These are phyloP conservation scores for Mobula hypostoma DNA, from an alignment of 2,113 vertebrate genomes.

Conservation along the genomic window DNA sequence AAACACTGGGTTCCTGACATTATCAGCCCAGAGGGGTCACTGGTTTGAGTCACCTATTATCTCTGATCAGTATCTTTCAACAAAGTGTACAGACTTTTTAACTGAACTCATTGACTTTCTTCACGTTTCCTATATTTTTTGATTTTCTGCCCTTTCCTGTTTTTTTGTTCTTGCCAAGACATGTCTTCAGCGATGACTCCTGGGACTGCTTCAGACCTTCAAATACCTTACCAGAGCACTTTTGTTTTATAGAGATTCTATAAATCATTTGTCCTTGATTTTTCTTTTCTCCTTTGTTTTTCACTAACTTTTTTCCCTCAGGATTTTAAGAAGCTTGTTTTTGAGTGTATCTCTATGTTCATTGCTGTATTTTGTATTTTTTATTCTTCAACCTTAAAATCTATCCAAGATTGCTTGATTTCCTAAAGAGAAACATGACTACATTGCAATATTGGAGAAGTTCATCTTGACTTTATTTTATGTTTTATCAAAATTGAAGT, in stretches of 20 bases:
- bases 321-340: not conserved
- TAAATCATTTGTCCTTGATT: not conserved
- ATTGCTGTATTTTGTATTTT: not conserved
- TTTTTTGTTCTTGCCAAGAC: not conserved
- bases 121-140: not conserved
- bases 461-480: not conserved
- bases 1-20: not conserved
- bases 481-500: not conserved
- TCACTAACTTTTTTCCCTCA: not conserved
- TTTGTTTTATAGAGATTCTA: not conserved
- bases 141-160: not conserved
- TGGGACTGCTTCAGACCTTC: not conserved
- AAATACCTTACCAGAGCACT: not conserved
- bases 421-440: not conserved
- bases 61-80: not conserved
- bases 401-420: not conserved
- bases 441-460: not conserved
- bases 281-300: slow-evolving; percentile 19
- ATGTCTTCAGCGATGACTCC: not conserved
- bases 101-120: not conserved
- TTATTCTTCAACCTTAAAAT: not conserved
- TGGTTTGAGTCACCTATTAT: not conserved
- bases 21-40: not conserved
- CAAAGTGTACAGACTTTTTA: not conserved
- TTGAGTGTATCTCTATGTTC: not conserved